Evolutionary conservation across 2,888 invertebrate genomes (phyloP).

Genomic region (Oeneis ivallda): DNA sequence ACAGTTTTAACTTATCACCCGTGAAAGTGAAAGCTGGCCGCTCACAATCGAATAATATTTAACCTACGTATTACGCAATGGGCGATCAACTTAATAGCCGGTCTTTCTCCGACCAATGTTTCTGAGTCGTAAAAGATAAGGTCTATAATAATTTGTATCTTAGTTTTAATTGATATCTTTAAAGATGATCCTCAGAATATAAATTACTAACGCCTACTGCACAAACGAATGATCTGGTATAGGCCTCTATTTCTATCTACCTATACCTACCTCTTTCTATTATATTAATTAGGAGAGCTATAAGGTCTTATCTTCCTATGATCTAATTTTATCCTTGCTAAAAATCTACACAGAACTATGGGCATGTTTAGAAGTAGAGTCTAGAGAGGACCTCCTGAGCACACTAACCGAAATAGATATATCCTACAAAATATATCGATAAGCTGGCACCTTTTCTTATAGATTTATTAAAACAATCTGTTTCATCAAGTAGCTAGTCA

Average conservation of each 20-base stretch:
- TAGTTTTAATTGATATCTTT: slow-evolving; percentile 14
- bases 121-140: slow-evolving; percentile 17
- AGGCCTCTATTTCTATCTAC: not conserved
- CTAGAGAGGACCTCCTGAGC: too few species aligned
- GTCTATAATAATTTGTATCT: slow-evolving; percentile 19
- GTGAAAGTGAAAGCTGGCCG: slow-evolving; percentile 74
- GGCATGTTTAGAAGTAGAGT: too few species aligned
- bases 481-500: not conserved
- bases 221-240: not conserved
- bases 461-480: not conserved
- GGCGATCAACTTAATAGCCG: slow-evolving; percentile 59
- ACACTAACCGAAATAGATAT: too few species aligned
- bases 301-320: too few species aligned
- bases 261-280: not conserved
- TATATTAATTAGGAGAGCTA: not conserved
- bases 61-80: slow-evolving; percentile 67
- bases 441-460: too few species aligned
- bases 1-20: slow-evolving; percentile 44
- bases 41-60: slow-evolving; percentile 75
- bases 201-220: not conserved
- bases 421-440: too few species aligned
- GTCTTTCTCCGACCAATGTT: slow-evolving; percentile 43
- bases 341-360: too few species aligned
- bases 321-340: not conserved
- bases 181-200: not conserved